Base-by-base conservation (phyloP, 2,888 invertebrate species). In the Alloscopus bannaensis region DNA sequence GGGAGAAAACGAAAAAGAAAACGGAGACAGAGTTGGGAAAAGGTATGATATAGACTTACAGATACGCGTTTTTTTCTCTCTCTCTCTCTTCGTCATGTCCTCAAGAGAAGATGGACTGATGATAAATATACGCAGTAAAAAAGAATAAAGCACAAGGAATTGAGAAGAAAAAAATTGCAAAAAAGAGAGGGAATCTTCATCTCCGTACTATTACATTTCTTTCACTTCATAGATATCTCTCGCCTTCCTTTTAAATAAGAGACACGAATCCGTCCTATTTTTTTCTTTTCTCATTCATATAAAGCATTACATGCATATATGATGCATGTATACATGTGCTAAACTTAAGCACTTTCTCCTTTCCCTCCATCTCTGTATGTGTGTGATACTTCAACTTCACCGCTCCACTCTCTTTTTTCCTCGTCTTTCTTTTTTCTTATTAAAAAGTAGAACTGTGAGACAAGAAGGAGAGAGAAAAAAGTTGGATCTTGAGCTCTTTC, bases 251-350 rank as follows among this genome's bases (percentile, higher is more conserved):
- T 66, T 73, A 73, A 73, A 65, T 73, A 73, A 66, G 42, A 73
- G 73, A 73, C 73, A 73, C 57, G 52, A 57, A 73, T 73, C 66
- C 66, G 65, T 73, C 73, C 50, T 24, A 18, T 60, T 31, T 47
- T 70, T 71, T 40, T 52, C 36, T 50, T 31, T 45, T 45, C 70
- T 60, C 18, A 26, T 4, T 47, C 47, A 47, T 3, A 18, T 47
- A 47, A 47, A 3, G 13, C 8, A 42, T 42, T 18, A 24, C 55
- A 55, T 26, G 24, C 26, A 26, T 24, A 55, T 26, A 3, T 26
- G 24, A 26, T 55, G 28, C 13, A 55, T 55, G 22, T 50, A 50
- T 18, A 47, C 18, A 47, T n/a, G n/a, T n/a, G n/a, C 4, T 6
- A n/a, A 47, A 52, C 16, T 20, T 52, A 6, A 3, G 52, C 3